Conservation (phyloP, 2,113 vertebrate species). For the Ranitomeya imitator region DNA sequence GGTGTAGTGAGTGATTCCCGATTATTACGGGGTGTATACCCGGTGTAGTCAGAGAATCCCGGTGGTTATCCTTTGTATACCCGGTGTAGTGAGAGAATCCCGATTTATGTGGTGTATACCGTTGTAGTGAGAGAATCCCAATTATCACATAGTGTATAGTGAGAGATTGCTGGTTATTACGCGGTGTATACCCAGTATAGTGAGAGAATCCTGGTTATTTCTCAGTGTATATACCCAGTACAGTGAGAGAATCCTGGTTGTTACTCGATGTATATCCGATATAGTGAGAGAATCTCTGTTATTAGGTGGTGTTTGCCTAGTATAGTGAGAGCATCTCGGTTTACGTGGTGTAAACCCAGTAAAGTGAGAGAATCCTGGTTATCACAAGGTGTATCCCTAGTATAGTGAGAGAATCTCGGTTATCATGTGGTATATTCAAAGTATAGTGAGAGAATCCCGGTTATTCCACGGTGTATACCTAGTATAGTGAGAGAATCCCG, state of each 20-base stretch:
- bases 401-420: too few species aligned
- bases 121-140: neutral
- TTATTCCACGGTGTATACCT: neutral
- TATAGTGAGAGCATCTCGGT: too few species aligned
- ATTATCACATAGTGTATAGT: neutral
- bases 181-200: neutral
- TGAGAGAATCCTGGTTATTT: too few species aligned
- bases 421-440: too few species aligned
- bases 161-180: neutral
- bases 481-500: neutral
- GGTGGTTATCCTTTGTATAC: neutral
- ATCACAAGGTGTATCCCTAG: too few species aligned
- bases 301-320: neutral
- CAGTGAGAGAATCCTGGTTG: too few species aligned
- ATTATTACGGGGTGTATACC: neutral
- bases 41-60: neutral
- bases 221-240: too few species aligned
- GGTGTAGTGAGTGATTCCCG: neutral
- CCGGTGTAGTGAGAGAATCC: neutral
- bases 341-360: too few species aligned
- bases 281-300: neutral
- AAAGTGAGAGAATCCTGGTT: too few species aligned
- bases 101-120: neutral
- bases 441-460: neutral
- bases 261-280: too few species aligned